Base-by-base conservation (phyloP, 1,140 invertebrate genomes). In the Pseudachorutes palmiensis region DNA sequence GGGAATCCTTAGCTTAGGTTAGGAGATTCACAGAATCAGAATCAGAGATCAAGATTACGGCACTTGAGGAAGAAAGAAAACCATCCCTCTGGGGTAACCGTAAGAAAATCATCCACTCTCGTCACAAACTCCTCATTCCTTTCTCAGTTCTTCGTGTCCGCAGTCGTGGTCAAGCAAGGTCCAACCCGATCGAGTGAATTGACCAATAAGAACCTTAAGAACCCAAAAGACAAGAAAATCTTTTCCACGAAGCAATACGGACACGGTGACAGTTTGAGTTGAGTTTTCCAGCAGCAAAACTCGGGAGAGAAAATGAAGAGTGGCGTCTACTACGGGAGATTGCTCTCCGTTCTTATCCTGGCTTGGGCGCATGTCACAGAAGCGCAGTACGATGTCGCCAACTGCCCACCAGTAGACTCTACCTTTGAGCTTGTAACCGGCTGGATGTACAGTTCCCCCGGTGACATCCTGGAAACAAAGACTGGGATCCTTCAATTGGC, bases 381-480 rank as follows among this genome's bases (percentile, higher is more conserved):
- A 2, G 69, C 69, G 24, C 72, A 73, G 60, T 73, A 73, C 41
- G 65, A 67, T 2, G 67, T 68, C 26, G 32, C 61, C 16, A 68
- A 66, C 32, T 73, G 72, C 61, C 62, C 69, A 0, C 49, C 48
- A 12, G 72, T 75, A n/a, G 70, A 75, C 63, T 67, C 76, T 29
- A 78, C 75, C 5, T 83, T 83, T 72, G 82, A 83, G 70, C 69
- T 83, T 64, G 74, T 80, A 16, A 83, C 82, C 9, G 82, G 82
- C 2, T 80, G 76, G 71, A 81, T 83, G 32, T 80, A 80, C 69
- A 80, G 78, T 19, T 75, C 81, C 1, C 79, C 81, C 0, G 70
- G 76, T 1, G 79, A 80, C 62, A 79, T 81, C 58, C 70, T 82
- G 12, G 78, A 80, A 68, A 79, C 80, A 26, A 72, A 76, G 29